Percentiles rank a stretch among this genome's conserved stretches.
phyloP scores from a whole-genome alignment of 64 coral and sea anemone species.

The Montipora sp. region DNA sequence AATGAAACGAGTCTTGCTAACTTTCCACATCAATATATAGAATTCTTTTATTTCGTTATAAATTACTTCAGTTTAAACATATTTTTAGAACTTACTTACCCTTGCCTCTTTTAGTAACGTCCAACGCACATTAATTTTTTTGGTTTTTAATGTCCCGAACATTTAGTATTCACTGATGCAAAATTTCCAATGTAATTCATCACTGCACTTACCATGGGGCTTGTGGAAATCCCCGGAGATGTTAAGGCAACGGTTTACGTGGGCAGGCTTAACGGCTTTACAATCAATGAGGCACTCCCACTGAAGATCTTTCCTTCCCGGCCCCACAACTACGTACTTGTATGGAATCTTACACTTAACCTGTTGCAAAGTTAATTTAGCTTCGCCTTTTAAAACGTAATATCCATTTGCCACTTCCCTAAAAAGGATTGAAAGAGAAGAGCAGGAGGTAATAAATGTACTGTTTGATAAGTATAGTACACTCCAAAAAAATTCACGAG shows the following conservation, averaged over 20 bases:
- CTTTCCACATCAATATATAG: too few relatives aligned
- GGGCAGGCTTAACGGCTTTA: neutral
- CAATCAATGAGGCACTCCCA: constrained; percentile 50
- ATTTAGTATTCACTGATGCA: too few relatives aligned
- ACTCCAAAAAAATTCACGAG: neutral
- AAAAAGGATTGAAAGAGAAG: neutral
- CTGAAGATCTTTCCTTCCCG: neutral
- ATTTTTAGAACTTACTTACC: too few relatives aligned
- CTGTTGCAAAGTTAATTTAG: neutral
- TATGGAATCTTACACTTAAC: neutral
- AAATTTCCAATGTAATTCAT: too few relatives aligned
- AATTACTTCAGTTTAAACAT: too few relatives aligned
- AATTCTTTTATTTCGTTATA: too few relatives aligned
- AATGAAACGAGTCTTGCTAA: too few relatives aligned
- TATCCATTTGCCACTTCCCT: neutral
- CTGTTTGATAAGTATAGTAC: neutral
- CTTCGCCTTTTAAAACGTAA: neutral
- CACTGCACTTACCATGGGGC: neutral
- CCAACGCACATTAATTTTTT: too few relatives aligned
- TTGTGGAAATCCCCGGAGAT: neutral
- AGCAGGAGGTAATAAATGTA: too few relatives aligned
- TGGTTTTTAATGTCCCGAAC: too few relatives aligned
- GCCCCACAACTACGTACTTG: constrained; percentile 10
- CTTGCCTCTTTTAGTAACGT: too few relatives aligned
- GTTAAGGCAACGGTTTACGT: constrained; percentile 40